Evolutionary conservation across 2,797 vertebrate species (phyloP), one percentile per base, ranked within the genome.

Genomic region (Alca torda): DNA sequence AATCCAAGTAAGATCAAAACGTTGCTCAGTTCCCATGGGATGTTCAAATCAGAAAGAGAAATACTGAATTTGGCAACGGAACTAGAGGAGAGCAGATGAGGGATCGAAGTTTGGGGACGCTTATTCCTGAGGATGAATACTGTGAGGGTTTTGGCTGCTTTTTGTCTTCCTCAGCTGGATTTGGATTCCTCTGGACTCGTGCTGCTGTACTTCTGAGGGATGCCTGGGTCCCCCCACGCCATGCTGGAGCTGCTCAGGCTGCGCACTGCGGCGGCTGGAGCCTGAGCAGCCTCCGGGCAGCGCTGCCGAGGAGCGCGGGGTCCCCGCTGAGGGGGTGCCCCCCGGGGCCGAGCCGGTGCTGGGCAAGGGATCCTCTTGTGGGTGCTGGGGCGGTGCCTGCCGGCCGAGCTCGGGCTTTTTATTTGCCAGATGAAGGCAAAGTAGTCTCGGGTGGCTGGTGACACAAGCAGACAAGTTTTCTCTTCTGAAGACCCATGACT

Each of bases 261-360:
- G 46, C n/a, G 33, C 1, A 33, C 17, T 21, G 12, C 5, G 35
- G 31, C 65, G 16, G 2, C 37, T 3, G 41, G 18, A 18, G 14
- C 5, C 2, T 3, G 10, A 50, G 13, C 8, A 12, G 3, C 1
- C 17, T 10, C 3, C 1, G 21, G 16, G 4, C 21, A 19, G 8
- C 3, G 31, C 59, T 39, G n/a, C n/a, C 21, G 46, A 48, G 46
- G 46, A 48, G 46, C 21, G 21, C 21, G 46, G 46, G 46, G 46
- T 48, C 46, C 46, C 46, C 11, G 46, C 46, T 6, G 46, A 48
- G 21, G 46, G 46, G 46, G 46, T 59, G 57, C 23, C 24, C n/a
- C 14, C 7, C 8, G 11, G 53, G 41, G 28, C 64, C 20, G 28
- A 6, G 50, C 3, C 16, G 17, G 53, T 30, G 3, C n/a, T 6